phyloP scores from a whole-genome alignment of 2,888 invertebrate species.

The Ectropis crepuscularia region DNA sequence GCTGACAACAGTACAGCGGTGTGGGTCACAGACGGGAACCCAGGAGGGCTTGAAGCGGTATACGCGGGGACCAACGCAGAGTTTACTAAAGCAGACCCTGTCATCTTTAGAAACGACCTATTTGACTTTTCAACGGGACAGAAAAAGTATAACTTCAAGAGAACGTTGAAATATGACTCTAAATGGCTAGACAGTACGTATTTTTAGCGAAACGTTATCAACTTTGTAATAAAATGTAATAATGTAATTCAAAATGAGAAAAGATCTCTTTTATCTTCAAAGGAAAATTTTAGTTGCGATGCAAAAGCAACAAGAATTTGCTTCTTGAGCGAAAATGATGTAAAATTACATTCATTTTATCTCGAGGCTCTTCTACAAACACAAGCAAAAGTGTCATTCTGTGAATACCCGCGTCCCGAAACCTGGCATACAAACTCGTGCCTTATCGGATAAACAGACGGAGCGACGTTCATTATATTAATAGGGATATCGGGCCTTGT shows the following conservation, averaged over 20 bases:
- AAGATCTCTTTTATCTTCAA: neutral
- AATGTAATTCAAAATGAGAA: neutral
- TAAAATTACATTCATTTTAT: slow-evolving; percentile 19
- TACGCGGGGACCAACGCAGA: slow-evolving; percentile 91
- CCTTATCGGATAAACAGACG: slow-evolving; percentile 50
- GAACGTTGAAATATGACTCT: slow-evolving; percentile 88
- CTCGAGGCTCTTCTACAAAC: slow-evolving; percentile 20
- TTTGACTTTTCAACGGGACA: slow-evolving; percentile 85
- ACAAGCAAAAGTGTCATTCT: slow-evolving; percentile 24
- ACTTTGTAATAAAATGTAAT: neutral
- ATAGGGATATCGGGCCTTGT: slow-evolving; percentile 57
- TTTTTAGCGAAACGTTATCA: neutral
- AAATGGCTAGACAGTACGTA: slow-evolving; percentile 90
- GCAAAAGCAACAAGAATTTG: slow-evolving; percentile 1
- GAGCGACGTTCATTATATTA: slow-evolving; percentile 55
- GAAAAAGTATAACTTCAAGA: slow-evolving; percentile 86
- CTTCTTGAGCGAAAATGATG: slow-evolving; percentile 7
- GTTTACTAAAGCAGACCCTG: slow-evolving; percentile 89
- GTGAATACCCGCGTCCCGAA: slow-evolving; percentile 30
- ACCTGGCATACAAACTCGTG: slow-evolving; percentile 41
- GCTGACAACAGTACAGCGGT: slow-evolving; percentile 90
- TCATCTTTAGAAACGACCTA: slow-evolving; percentile 89
- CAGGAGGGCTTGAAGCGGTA: slow-evolving; percentile 86
- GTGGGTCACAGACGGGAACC: slow-evolving; percentile 88
- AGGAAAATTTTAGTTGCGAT: neutral